Base-by-base conservation (phyloP, 2,888 invertebrate genomes). In the Dasypolia templi region DNA sequence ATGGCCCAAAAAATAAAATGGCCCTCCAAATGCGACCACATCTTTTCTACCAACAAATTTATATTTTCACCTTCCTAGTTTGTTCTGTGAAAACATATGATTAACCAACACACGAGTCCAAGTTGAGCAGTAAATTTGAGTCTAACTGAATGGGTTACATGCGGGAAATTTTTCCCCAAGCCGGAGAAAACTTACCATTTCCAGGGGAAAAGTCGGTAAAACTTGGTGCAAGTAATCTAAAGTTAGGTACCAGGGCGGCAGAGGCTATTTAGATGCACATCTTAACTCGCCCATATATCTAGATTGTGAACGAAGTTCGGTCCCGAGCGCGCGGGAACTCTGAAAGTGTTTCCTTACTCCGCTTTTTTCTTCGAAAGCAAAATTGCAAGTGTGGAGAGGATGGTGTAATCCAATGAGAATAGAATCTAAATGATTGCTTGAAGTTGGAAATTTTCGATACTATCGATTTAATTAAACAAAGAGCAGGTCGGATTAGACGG, bases 221-320 rank as follows among this genome's bases (percentile, higher is more conserved):
- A 95, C 90, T 95, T 95, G 93, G 92, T 93, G 95, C 94, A 95
- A 96, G 96, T 96, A 96, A 96, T 96, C 96, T 96, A 96, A 96
- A 96, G 93, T 96, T 96, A 93, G 95, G 94, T 95, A 94, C 93
- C 94, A 94, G 90, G 92, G 93, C 93, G 92, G 94, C 95, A 93
- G 94, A 93, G 93, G 95, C 96, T 95, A 95, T 96, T 96, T 96
- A 96, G 96, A 96, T 95, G 96, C 94, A 94, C 96, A 96, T 96
- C 96, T 96, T 95, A 96, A 96, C 95, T 95, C 92, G 91, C 89
- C 93, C 93, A 95, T 96, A 95, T 95, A 96, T 96, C 96, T 96
- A 95, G 95, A 95, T 96, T 95, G 95, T 93, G 92, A 90, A 89
- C 88, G 86, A 93, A 93, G 84, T 94, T 92, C 88, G 88, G 86